phyloP scores from a whole-genome alignment of 2,888 invertebrate species.

The Machimus atricapillus region DNA sequence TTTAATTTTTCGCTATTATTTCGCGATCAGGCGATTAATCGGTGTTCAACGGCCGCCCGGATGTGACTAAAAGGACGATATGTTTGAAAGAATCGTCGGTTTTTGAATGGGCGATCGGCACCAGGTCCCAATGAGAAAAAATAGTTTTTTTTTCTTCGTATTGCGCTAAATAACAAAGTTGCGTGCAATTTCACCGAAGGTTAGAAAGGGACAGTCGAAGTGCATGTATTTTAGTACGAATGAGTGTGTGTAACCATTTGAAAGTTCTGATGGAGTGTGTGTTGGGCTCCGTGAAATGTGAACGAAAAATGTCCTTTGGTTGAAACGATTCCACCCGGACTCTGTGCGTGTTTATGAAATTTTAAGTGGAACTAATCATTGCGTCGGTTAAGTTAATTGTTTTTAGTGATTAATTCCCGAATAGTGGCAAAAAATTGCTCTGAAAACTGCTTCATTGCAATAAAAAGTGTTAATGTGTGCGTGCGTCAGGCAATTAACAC shows the following conservation, averaged over 20 bases:
- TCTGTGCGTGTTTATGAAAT: background rate
- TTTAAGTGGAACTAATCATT: background rate
- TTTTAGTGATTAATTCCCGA: background rate
- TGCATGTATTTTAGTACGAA: background rate
- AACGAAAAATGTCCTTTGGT: background rate
- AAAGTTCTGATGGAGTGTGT: background rate
- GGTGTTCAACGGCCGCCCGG: background rate
- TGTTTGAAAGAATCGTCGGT: background rate
- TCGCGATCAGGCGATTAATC: background rate
- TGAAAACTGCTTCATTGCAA: conserved; percentile 22
- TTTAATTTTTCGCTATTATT: conserved; percentile 28
- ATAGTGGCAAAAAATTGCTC: background rate
- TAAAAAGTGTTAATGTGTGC: conserved; percentile 16
- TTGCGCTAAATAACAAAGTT: conserved; percentile 40
- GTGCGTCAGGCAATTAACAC: background rate
- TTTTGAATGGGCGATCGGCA: background rate
- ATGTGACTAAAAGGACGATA: background rate
- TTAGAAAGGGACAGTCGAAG: background rate
- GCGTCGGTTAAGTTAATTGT: background rate
- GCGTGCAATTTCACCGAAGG: conserved; percentile 29
- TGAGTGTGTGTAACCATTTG: background rate
- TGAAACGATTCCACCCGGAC: background rate
- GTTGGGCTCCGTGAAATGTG: background rate
- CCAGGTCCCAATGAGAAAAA: background rate
- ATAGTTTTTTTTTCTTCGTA: conserved; percentile 18